Percentiles rank a stretch among this genome's conserved stretches.
Conservation (phyloP, 2,888 invertebrate species). For the Drosophila greeni region DNA sequence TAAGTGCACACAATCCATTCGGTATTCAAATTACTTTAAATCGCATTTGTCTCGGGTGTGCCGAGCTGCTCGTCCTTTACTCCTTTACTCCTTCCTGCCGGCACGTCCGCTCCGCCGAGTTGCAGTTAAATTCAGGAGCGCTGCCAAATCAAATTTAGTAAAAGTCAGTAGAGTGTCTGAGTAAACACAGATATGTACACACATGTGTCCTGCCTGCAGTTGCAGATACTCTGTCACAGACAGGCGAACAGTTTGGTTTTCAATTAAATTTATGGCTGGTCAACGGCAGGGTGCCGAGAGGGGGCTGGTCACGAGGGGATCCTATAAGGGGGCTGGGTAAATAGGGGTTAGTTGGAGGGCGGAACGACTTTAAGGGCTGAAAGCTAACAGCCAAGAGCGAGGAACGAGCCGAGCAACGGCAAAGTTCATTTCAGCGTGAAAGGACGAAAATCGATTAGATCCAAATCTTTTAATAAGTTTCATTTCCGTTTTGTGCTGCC, state of each 20-base stretch:
- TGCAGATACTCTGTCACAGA: conserved; percentile 47
- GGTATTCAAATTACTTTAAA: conserved; percentile 71
- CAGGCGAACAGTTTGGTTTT: conserved; percentile 58
- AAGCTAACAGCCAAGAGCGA: conserved; percentile 21
- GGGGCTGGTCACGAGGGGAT: not conserved
- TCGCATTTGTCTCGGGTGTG: conserved; percentile 66
- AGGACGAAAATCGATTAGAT: conserved; percentile 75
- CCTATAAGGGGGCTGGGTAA: no score
- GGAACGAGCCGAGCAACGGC: conserved; percentile 36
- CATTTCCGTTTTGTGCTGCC: conserved; percentile 72
- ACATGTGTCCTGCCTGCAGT: conserved; percentile 18
- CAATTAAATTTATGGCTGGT: conserved; percentile 70
- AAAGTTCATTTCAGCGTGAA: conserved; percentile 67
- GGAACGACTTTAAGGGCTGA: conserved; percentile 47
- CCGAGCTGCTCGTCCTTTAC: conserved; percentile 37
- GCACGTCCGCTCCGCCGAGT: conserved; percentile 55
- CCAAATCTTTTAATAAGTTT: conserved; percentile 77
- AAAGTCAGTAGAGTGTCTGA: conserved; percentile 42
- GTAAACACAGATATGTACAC: conserved; percentile 16
- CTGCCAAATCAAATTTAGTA: conserved; percentile 65
- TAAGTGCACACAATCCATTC: conserved; percentile 71
- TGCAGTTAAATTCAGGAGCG: conserved; percentile 50
- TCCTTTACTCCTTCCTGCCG: conserved; percentile 20
- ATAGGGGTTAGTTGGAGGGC: conserved; percentile 13
- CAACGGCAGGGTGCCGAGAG: conserved; percentile 34